phyloP scores from a whole-genome alignment of 1,140 invertebrate species.

The Drosophila quadrilineata region DNA sequence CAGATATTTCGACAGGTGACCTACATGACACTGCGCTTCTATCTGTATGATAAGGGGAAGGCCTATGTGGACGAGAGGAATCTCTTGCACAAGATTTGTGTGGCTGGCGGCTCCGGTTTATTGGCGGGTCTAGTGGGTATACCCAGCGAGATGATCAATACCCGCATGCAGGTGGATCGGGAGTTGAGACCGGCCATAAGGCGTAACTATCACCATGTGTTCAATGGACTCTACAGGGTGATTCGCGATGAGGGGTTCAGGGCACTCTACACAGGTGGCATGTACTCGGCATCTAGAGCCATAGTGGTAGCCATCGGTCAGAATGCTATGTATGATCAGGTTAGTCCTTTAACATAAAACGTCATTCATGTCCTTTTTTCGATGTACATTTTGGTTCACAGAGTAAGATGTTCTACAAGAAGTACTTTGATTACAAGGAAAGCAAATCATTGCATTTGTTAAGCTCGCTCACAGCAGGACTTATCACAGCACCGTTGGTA shows the following conservation, averaged over 20 bases:
- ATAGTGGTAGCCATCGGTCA: conserved; percentile 35
- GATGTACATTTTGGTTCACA: neutral
- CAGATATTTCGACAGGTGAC: conserved; percentile 48
- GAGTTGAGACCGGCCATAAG: neutral
- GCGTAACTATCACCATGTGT: conserved; percentile 41
- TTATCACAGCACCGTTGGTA: conserved; percentile 31
- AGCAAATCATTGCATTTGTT: conserved; percentile 36
- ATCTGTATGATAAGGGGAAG: conserved; percentile 51
- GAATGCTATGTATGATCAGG: conserved; percentile 57
- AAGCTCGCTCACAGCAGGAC: conserved; percentile 41
- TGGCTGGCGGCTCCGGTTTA: conserved; percentile 41
- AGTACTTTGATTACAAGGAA: neutral
- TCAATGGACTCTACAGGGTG: conserved; percentile 35
- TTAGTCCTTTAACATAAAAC: no score
- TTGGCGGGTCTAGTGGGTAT: conserved; percentile 32
- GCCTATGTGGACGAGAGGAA: conserved; percentile 13
- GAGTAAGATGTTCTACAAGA: conserved; percentile 29
- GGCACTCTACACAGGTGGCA: conserved; percentile 34
- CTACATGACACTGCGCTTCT: conserved; percentile 47
- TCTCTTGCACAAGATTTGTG: conserved; percentile 17
- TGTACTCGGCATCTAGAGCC: neutral
- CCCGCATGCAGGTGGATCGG: conserved; percentile 54
- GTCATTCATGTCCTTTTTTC: neutral
- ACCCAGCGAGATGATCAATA: conserved; percentile 54
- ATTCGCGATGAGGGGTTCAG: conserved; percentile 25